Percentiles rank a stretch among this genome's conserved stretches.
These are phyloP conservation scores for Prenolepis imparis DNA, from an alignment of 2,888 invertebrate genomes.

Conservation along the genomic window DNA sequence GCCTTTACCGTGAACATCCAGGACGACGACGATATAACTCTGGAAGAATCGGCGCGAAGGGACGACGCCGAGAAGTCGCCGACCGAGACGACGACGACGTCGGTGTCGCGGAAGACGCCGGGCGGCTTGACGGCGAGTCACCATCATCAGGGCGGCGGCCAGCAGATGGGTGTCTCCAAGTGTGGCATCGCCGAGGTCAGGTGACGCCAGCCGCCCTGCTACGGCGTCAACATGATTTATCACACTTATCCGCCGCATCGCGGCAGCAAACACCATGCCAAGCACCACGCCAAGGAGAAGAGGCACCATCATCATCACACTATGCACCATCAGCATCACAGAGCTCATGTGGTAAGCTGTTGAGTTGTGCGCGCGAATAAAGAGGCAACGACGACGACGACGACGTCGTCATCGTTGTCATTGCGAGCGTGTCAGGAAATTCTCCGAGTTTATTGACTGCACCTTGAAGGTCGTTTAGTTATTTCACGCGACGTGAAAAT, in stretches of 20 bases:
- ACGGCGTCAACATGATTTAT: slow-evolving; percentile 84
- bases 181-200: slow-evolving; percentile 80
- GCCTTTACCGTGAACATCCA: slow-evolving; percentile 77
- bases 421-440: neutral
- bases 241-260: slow-evolving; percentile 85
- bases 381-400: slow-evolving; percentile 2
- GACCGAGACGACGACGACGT: neutral
- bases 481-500: neutral
- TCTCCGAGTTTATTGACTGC: neutral
- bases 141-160: slow-evolving; percentile 65
- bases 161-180: slow-evolving; percentile 71
- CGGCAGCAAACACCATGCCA: slow-evolving; percentile 83
- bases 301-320: slow-evolving; percentile 83
- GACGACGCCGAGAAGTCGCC: slow-evolving; percentile 63
- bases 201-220: slow-evolving; percentile 85
- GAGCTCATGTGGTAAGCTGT: slow-evolving; percentile 83
- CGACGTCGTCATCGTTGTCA: neutral
- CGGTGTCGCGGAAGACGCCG: slow-evolving; percentile 60
- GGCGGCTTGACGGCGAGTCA: slow-evolving; percentile 54
- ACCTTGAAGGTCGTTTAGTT: neutral
- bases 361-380: neutral
- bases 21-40: slow-evolving; percentile 62
- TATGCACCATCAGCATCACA: slow-evolving; percentile 82
- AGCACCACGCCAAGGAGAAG: slow-evolving; percentile 84
- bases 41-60: slow-evolving; percentile 57